Evolutionary conservation across 1,140 invertebrate genomes (phyloP), one percentile per base, ranked within the genome.

Genomic region (Drosophila nigromelanica): DNA sequence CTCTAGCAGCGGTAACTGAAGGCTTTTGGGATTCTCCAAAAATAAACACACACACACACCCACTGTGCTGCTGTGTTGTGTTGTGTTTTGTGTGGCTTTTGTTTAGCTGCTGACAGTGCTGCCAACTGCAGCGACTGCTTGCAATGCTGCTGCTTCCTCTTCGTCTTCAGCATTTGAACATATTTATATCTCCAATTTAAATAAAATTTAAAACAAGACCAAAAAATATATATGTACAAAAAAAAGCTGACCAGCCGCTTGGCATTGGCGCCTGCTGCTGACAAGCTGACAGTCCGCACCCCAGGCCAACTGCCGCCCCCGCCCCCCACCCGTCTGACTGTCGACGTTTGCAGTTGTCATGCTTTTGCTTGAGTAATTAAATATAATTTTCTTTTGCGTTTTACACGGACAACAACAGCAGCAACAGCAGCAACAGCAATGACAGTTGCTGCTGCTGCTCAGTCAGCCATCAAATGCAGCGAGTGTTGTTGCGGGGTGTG

Each of bases 361-460:
- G 76, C 73, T 79, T 78, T 82, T 89, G 82, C 83, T 87, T 87
- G 72, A 82, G 83, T 87, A 89, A 87, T 87, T 87, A 87, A 89
- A 82, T 82, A 89, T 71, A 66, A 82, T 79, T 87, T 89, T 82
- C 83, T 70, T 77, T 76, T 86, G 83, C 83, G 72, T 72, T 71
- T 89, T 66, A 76, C 79, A 79, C 83, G 76, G 72, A 42, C 48
- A 73, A 40, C 51, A 58, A 39, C 50, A 69, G 51, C 30, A 66
- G 15, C 60, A 75, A 58, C 56, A 74, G 62, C 48, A 56, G 35
- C 21, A 24, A 5, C 45, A 58, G 30, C 60, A 81, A 58, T 60
- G 48, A 64, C 63, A 61, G 71, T 43, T 62, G 52, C 35, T 43
- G 56, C 21, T 52, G 58, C 21, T 52, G 58, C 45, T 61, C 71